Conservation (phyloP, 2,888 invertebrate species). For the Diadegma fenestrale region DNA sequence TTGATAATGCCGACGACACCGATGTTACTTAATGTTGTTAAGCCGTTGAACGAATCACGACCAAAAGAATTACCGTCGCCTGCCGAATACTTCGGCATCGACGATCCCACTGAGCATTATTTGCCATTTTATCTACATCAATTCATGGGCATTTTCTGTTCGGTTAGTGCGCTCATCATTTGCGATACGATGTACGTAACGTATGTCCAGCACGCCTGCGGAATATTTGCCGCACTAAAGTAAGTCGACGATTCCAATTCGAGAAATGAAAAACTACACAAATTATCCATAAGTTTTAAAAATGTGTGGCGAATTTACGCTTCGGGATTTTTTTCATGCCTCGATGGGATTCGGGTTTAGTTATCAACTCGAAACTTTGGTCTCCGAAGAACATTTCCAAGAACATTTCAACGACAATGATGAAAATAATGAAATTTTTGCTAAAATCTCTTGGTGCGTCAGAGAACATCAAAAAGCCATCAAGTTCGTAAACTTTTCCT, state of each 20-base stretch:
- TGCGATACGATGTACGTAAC: constrained; percentile 60
- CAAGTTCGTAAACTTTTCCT: constrained; percentile 42
- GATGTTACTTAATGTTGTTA: constrained; percentile 45
- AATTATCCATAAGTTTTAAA: not conserved
- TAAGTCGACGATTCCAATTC: constrained; percentile 9
- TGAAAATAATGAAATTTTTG: constrained; percentile 29
- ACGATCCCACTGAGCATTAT: constrained; percentile 55
- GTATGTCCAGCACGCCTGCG: constrained; percentile 60
- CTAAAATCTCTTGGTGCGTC: constrained; percentile 42
- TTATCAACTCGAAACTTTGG: constrained; percentile 45
- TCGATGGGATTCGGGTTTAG: constrained; percentile 3
- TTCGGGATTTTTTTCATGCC: not conserved
- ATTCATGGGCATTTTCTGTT: constrained; percentile 47
- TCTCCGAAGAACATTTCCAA: constrained; percentile 14
- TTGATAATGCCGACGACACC: constrained; percentile 55
- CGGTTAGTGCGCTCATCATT: constrained; percentile 49
- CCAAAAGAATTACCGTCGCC: constrained; percentile 55
- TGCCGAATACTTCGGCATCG: constrained; percentile 57
- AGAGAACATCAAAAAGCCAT: constrained; percentile 58
- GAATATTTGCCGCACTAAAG: constrained; percentile 58
- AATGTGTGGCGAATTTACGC: not conserved
- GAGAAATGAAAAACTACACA: not conserved
- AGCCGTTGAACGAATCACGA: constrained; percentile 59
- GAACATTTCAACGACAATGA: not conserved
- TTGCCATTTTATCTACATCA: constrained; percentile 54